Evolutionary conservation across 2,888 invertebrate species (phyloP).

Genomic region (Mycalesis mineus): DNA sequence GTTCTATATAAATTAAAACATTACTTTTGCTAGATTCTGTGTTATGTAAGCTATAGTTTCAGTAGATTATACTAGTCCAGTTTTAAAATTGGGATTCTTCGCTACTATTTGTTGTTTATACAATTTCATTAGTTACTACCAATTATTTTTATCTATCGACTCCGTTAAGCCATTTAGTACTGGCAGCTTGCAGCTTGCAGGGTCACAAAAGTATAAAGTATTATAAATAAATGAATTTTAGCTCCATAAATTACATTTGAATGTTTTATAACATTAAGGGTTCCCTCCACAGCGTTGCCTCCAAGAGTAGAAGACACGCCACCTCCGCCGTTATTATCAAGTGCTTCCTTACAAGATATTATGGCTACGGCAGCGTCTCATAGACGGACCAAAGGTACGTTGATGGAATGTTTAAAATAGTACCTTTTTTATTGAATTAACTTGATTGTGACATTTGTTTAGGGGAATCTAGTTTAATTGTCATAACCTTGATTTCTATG

Average conservation of each 20-base stretch:
- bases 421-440: too few species aligned
- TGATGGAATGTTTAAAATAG: too few species aligned
- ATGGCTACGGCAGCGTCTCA: conserved; percentile 75
- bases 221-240: too few species aligned
- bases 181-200: too few species aligned
- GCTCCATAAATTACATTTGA: too few species aligned
- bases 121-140: neutral
- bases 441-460: too few species aligned
- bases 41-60: neutral
- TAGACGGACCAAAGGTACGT: conserved; percentile 64
- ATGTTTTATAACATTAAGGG: too few species aligned
- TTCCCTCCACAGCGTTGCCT: conserved; percentile 48
- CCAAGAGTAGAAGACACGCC: conserved; percentile 62
- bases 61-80: neutral
- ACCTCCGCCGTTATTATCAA: conserved; percentile 65
- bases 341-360: conserved; percentile 72
- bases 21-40: neutral
- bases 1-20: neutral
- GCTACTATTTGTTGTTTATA: neutral
- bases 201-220: too few species aligned
- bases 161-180: too few species aligned
- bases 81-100: neutral
- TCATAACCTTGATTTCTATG: too few species aligned
- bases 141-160: too few species aligned
- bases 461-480: too few species aligned